These are phyloP conservation scores for Nipponacmea schrenckii DNA, from an alignment of 2,888 invertebrate species.

Conservation along the genomic window DNA sequence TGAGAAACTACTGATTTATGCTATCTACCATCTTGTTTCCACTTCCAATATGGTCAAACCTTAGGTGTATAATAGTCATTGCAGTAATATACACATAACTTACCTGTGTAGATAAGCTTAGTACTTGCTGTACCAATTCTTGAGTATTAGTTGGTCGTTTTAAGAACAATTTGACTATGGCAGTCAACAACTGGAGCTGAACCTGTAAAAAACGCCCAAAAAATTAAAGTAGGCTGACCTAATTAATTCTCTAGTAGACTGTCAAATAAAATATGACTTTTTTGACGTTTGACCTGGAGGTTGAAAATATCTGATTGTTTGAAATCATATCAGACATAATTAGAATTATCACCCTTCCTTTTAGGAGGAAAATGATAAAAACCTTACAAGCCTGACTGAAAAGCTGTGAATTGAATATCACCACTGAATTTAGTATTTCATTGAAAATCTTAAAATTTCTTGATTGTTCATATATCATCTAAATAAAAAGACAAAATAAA, in stretches of 20 bases:
- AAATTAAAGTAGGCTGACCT: neutral
- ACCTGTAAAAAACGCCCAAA: conserved; percentile 64
- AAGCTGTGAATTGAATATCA: too few species aligned
- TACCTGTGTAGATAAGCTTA: conserved; percentile 71
- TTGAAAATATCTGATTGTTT: neutral
- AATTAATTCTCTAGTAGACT: neutral
- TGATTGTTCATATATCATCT: neutral
- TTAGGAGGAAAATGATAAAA: too few species aligned
- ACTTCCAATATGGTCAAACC: too few species aligned
- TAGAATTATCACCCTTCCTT: too few species aligned
- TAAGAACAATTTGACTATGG: conserved; percentile 97
- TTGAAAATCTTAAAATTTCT: neutral
- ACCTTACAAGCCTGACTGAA: too few species aligned
- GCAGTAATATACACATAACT: too few species aligned
- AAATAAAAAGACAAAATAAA: too few species aligned
- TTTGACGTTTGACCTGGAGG: neutral
- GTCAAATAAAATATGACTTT: neutral
- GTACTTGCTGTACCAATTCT: conserved; percentile 92
- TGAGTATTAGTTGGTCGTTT: conserved; percentile 98
- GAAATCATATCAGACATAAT: too few species aligned
- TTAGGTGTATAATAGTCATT: too few species aligned
- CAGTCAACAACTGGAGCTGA: conserved; percentile 94
- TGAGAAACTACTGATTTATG: too few species aligned
- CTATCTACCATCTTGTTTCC: too few species aligned
- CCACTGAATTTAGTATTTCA: too few species aligned